phyloP scores from a whole-genome alignment of 2,888 invertebrate species.

The Leptopilina drosophilae region DNA sequence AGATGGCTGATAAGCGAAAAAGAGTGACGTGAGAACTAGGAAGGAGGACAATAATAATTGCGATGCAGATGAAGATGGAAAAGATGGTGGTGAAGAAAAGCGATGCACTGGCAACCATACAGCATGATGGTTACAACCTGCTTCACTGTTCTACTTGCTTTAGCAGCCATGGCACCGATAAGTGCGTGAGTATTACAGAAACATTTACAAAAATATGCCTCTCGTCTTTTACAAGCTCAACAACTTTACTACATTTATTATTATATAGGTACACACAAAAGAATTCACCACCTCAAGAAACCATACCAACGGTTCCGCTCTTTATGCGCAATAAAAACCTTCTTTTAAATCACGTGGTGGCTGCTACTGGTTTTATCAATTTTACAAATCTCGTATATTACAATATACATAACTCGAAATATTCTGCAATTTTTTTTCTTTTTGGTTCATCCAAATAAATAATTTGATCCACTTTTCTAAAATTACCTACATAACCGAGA shows the following conservation, averaged over 20 bases:
- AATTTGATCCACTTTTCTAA: no score
- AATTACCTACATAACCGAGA: no score
- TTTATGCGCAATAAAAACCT: slow-evolving; percentile 23
- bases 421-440: neutral
- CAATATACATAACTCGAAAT: neutral
- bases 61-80: slow-evolving; percentile 23
- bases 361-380: slow-evolving; percentile 6
- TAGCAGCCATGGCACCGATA: slow-evolving; percentile 21
- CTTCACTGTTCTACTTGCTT: slow-evolving; percentile 28
- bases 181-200: neutral
- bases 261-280: neutral
- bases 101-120: neutral
- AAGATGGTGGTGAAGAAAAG: slow-evolving; percentile 12
- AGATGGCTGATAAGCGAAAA: slow-evolving; percentile 19
- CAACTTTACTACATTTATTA: neutral
- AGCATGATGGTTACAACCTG: slow-evolving; percentile 9
- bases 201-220: slow-evolving; percentile 4
- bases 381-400: neutral
- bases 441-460: neutral
- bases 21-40: slow-evolving; percentile 35
- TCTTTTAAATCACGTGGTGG: neutral
- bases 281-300: slow-evolving; percentile 10
- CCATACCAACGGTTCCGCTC: neutral
- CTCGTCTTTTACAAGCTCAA: neutral
- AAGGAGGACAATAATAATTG: slow-evolving; percentile 36